Evolutionary conservation across 2,113 vertebrate species (phyloP), one percentile per base, ranked within the genome.

Genomic region (Nyctibius bracteatus): DNA sequence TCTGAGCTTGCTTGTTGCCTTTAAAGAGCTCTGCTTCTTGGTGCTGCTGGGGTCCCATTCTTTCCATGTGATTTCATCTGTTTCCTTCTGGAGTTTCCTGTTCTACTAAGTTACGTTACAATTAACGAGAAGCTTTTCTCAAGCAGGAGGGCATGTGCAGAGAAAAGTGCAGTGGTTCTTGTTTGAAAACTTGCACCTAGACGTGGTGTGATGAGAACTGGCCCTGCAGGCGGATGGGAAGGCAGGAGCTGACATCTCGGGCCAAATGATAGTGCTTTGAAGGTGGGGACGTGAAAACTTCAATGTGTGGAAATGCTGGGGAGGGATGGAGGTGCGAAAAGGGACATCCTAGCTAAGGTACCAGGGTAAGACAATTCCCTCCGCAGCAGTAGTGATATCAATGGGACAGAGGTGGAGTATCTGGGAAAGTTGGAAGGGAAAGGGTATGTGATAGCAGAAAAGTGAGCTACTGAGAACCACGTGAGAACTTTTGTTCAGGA

Each of bases 31-130:
- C 58, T 77, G 39, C 54, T 92, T 7, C 33, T 80, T 65, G 1
- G 2, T 86, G 37, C 46, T 92, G 58, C 25, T 68, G 2, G 3
- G 17, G n/a, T 90, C 46, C 14, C 18, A 8, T 70, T 90, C 49
- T 92, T 49, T 58, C n/a, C 20, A 10, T 68, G 37, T 25, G 49
- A 11, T 62, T 81, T 54, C 9, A 54, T 75, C 20, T 1, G 3
- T 73, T 88, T 89, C 30, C 30, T 77, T 84, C 71, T 68, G 75
- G 94, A 94, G 80, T 86, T 95, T 85, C 90, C 74, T 67, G 39
- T 79, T 90, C 10, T 52, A 8, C 52, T 68, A 78, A 80, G 20
- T 6, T 39, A 0, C 1, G 15, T 58, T 55, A 31, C 35, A 83
- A 5, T 30, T 77, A 73, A 57, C 39, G 31, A 86, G 87, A 39